These are phyloP conservation scores for Scartelaos histophorus DNA, from an alignment of 2,113 vertebrate species.

Conservation along the genomic window DNA sequence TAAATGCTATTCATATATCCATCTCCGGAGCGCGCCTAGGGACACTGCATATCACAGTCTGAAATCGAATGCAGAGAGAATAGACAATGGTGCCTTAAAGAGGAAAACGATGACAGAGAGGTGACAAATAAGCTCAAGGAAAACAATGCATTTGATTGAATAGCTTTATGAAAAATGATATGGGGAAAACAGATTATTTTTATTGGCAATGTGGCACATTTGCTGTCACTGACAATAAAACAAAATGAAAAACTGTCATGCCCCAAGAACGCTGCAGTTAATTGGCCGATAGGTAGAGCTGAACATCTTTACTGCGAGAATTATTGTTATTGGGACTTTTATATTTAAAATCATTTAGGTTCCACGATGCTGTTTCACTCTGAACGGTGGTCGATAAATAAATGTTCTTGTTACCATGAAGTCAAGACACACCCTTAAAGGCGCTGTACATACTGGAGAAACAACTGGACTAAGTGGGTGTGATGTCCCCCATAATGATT, in stretches of 20 bases:
- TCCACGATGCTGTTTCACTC: background rate
- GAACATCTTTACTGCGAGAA: too few relatives aligned
- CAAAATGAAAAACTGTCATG: background rate
- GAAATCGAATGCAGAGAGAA: constrained; percentile 63
- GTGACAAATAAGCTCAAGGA: constrained; percentile 43
- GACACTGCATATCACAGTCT: constrained; percentile 58
- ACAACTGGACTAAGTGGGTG: too few relatives aligned
- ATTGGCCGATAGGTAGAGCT: too few relatives aligned
- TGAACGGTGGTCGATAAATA: background rate
- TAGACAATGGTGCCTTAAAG: constrained; percentile 51
- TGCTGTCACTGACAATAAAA: background rate
- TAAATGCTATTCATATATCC: constrained; percentile 71
- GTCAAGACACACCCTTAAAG: too few relatives aligned
- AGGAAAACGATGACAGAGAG: constrained; percentile 27
- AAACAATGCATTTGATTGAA: constrained; percentile 45
- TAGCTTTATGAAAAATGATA: constrained; percentile 16
- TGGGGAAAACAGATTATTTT: constrained; percentile 19
- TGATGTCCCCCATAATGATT: too few relatives aligned
- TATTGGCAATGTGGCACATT: constrained; percentile 5
- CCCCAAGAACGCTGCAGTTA: background rate
- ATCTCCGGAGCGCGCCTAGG: constrained; percentile 49
- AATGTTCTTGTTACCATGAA: too few relatives aligned
- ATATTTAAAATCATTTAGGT: too few relatives aligned
- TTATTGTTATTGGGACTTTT: too few relatives aligned
- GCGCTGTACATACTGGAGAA: too few relatives aligned